Percentiles rank a stretch among this genome's conserved stretches.
Evolutionary conservation across 2,888 invertebrate species (phyloP).

Genomic region (Dicycla oo): DNA sequence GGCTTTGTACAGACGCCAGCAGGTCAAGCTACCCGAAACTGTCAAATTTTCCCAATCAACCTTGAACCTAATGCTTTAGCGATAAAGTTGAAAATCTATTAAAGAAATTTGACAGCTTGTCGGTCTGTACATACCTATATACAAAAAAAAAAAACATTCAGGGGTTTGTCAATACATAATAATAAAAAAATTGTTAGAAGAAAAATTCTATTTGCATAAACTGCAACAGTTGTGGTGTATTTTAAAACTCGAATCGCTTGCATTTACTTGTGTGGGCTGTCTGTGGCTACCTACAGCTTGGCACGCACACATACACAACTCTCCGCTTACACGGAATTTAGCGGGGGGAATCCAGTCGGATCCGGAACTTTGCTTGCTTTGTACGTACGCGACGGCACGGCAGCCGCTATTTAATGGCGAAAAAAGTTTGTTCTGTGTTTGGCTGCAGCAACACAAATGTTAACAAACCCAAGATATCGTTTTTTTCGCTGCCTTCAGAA

Average conservation of each 20-base stretch:
- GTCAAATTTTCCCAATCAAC: too few relatives aligned
- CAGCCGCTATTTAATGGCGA: slow-evolving; percentile 31
- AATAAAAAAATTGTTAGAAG: not conserved
- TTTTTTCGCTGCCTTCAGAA: slow-evolving; percentile 52
- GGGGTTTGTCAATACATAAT: not conserved
- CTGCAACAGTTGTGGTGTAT: too few relatives aligned
- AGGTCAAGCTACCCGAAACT: too few relatives aligned
- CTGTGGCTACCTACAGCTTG: not conserved
- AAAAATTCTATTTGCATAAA: not conserved
- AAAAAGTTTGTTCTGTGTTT: slow-evolving; percentile 41
- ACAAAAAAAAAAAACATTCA: not conserved
- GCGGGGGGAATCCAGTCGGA: slow-evolving; percentile 50
- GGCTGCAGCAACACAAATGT: slow-evolving; percentile 45
- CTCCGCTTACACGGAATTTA: slow-evolving; percentile 18
- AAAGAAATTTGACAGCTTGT: too few relatives aligned
- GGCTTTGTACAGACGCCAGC: too few relatives aligned
- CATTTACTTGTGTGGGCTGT: slow-evolving; percentile 1
- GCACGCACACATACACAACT: slow-evolving; percentile 31
- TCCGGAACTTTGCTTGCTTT: slow-evolving; percentile 15
- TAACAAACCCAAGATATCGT: slow-evolving; percentile 39
- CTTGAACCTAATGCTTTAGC: too few relatives aligned
- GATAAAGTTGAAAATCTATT: too few relatives aligned
- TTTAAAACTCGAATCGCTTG: not conserved
- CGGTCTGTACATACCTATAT: too few relatives aligned
- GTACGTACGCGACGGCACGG: slow-evolving; percentile 1